Evolutionary conservation across 2,113 vertebrate genomes (phyloP), one percentile per base, ranked within the genome.

Genomic region (Alethe castanea): DNA sequence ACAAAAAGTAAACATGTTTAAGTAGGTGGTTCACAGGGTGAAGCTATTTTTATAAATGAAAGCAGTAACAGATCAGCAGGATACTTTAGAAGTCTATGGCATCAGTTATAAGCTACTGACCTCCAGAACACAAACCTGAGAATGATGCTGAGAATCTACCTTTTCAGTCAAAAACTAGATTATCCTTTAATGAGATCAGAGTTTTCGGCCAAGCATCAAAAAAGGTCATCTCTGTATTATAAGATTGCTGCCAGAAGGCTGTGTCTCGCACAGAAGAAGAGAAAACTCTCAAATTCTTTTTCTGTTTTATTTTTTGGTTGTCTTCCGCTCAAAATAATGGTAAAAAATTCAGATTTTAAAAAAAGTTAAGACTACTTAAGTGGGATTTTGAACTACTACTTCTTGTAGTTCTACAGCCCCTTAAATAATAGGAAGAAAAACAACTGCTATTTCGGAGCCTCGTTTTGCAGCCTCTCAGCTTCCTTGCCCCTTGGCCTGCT

Each of bases 11-110:
- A 92, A 92, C 86, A 65, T 69, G 38, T 94, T 95, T 95, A 94
- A 93, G 89, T 94, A 86, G 77, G 71, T 94, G 88, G 76, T 93
- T 94, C 84, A 76, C 56, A 87, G 70, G 86, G 66, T 65, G 70
- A 88, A 91, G 84, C 89, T 96, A 83, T 97, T 97, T 97, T 96
- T 96, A 96, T 95, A 95, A 95, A 95, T 33, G 50, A 85, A 93
- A 82, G 60, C 89, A 94, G 66, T 84, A 80, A 54, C 78, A 35
- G 72, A 53, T 91, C 78, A 72, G 72, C 81, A 72, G 90, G 93
- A 69, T 90, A 76, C 69, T 79, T 96, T 29, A 86, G 87, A 90
- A 73, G 91, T 91, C 88, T 54, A 19, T 6, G 12, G 42, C 48
- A 57, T 53, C 60, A 73, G 64, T 95, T 94, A 93, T 87, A 91